Base-by-base conservation (phyloP, 2,888 invertebrate species). In the Phyllotreta striolata region DNA sequence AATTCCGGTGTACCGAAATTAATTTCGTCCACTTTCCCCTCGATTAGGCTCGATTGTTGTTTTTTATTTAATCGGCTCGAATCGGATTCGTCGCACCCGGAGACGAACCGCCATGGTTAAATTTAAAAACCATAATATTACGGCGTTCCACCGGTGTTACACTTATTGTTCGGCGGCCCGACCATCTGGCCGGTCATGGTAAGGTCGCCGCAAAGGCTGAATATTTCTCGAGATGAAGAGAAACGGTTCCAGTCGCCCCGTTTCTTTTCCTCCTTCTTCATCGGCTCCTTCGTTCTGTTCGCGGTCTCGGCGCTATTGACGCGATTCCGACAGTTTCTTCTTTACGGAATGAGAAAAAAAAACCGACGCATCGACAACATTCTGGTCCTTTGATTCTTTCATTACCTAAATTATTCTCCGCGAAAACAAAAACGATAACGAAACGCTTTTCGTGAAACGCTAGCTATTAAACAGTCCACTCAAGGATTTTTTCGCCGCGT, bases 71-170 rank as follows among this genome's bases (percentile, higher is more conserved):
- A 44, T 44, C 44, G 10, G 44, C 10, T 44, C 14, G 10, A 44
- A 13, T n/a, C 44, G 41, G 47, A 49, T 49, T 34, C 55, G 35
- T 55, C 43, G 55, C 44, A 49, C 58, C 66, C 52, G 13, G 35
- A 55, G 67, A 69, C 66, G 69, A 58, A 69, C 69, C 63, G 64
- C 69, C 66, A 69, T 67, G 69, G 66, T 61, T 46, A 66, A 61
- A 66, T 68, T 67, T 70, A 70, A 70, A 70, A 70, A 68, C 66
- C 66, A 70, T 68, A 67, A 69, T 66, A 66, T 67, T 68, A 65
- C 65, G 66, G 64, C 64, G 66, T 64, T 68, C 70, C 68, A 67
- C 70, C 54, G 66, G 70, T 68, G 70, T 70, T 70, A 70, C 70
- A 70, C 70, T 68, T 70, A 70, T 70, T 68, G 70, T 70, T 66